phyloP scores from a whole-genome alignment of 2,113 vertebrate species.

The Lagenorhynchus albirostris region DNA sequence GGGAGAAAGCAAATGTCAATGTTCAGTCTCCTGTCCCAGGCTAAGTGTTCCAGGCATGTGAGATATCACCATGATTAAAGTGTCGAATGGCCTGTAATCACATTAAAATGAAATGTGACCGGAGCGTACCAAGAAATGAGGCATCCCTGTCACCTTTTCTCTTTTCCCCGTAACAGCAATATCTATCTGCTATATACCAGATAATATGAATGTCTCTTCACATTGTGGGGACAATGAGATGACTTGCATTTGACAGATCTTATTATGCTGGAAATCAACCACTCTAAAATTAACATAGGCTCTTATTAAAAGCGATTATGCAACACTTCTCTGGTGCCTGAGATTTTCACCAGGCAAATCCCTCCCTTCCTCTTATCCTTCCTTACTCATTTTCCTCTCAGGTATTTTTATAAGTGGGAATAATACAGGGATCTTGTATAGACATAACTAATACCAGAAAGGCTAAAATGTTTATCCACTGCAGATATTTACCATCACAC shows the following conservation, averaged over 20 bases:
- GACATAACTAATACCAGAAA: not conserved
- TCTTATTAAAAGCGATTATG: slow-evolving; percentile 66
- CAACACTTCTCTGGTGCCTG: not conserved
- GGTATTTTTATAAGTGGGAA: not conserved
- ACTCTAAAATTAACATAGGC: slow-evolving; percentile 66
- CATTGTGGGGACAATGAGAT: slow-evolving; percentile 58
- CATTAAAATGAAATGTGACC: slow-evolving; percentile 74
- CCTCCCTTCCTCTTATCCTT: not conserved
- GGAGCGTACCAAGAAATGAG: slow-evolving; percentile 44
- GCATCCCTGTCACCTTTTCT: slow-evolving; percentile 69
- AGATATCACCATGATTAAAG: slow-evolving; percentile 72
- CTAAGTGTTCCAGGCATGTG: slow-evolving; percentile 15
- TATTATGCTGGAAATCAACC: slow-evolving; percentile 71
- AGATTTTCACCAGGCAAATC: slow-evolving; percentile 51
- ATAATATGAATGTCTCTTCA: slow-evolving; percentile 75
- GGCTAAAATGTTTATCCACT: not conserved
- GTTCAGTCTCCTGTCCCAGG: not conserved
- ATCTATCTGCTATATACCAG: slow-evolving; percentile 63
- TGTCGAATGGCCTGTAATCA: slow-evolving; percentile 71
- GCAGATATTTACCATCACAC: not conserved
- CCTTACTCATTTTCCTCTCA: not conserved
- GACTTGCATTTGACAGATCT: slow-evolving; percentile 78
- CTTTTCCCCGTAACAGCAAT: slow-evolving; percentile 70
- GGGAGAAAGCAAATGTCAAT: slow-evolving; percentile 8
- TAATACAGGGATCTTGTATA: slow-evolving; percentile 10